A percentile compares a stretch with the other conserved stretches of the same genome.
phyloP scores from a whole-genome alignment of 1,140 invertebrate genomes.

The Trissolcus basalis region DNA sequence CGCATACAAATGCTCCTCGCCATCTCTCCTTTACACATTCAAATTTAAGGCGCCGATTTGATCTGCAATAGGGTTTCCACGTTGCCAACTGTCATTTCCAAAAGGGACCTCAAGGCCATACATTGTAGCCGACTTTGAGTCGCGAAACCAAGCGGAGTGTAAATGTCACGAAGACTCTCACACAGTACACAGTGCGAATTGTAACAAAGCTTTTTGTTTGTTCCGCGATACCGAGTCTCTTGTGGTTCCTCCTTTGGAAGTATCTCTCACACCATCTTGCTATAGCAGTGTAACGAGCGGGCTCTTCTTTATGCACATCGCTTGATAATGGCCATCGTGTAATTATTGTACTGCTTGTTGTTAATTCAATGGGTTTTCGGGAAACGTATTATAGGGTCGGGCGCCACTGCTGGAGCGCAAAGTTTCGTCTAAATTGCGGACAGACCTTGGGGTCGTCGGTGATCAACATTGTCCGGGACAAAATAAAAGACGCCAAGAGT shows the following conservation, averaged over 20 bases:
- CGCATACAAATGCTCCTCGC: slow-evolving; percentile 38
- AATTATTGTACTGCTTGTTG: slow-evolving; percentile 9
- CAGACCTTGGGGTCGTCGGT: slow-evolving; percentile 6
- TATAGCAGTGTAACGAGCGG: slow-evolving; percentile 9
- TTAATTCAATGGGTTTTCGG: slow-evolving; percentile 13
- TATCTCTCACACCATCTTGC: neutral
- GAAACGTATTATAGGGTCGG: slow-evolving; percentile 6
- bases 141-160: slow-evolving; percentile 55
- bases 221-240: slow-evolving; percentile 28
- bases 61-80: slow-evolving; percentile 65
- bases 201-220: slow-evolving; percentile 36
- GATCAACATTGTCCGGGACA: neutral
- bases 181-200: slow-evolving; percentile 30
- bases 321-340: slow-evolving; percentile 26
- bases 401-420: no score
- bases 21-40: neutral
- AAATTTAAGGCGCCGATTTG: slow-evolving; percentile 36
- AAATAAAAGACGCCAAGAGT: slow-evolving; percentile 21
- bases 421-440: slow-evolving; percentile 9
- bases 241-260: slow-evolving; percentile 15
- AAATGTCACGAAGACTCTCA: slow-evolving; percentile 46
- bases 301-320: slow-evolving; percentile 11
- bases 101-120: slow-evolving; percentile 52
- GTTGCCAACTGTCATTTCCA: slow-evolving; percentile 53
- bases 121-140: slow-evolving; percentile 61